Evolutionary conservation across 2,113 vertebrate genomes (phyloP), one percentile per base, ranked within the genome.

Genomic region (Tyrannus savana): DNA sequence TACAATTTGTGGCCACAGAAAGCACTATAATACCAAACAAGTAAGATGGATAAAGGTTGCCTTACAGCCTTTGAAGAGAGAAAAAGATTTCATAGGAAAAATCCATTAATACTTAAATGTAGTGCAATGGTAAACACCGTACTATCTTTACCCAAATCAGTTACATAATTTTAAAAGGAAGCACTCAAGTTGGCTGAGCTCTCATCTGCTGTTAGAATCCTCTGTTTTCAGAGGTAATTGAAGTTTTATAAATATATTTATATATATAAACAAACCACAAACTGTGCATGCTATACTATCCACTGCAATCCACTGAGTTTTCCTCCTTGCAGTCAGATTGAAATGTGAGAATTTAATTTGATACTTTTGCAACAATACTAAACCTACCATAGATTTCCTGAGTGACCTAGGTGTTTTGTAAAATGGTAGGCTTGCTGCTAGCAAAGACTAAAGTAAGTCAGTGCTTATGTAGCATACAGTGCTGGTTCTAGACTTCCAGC

Each of bases 41-140:
- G 81, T 71, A 81, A 50, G 49, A 81, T 84, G 92, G 73, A 35
- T 84, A 93, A 95, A 94, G 84, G 84, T 91, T 92, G 37, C 55
- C 80, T 95, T 93, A 95, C 55, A 93, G 30, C 17, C 21, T 69
- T 49, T 62, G 93, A 94, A 86, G 69, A 92, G 78, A 95, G 95
- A 97, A 55, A 94, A 73, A 96, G 66, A 96, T 97, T 95, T 96
- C 79, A 52, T 35, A 90, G 73, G 59, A 71, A 96, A 95, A 94
- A 93, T 93, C 90, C 82, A 93, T 94, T 96, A 96, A 91, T 89
- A 84, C 93, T 94, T 96, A 96, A 96, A 93, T 93, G 82, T 37
- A 90, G 55, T 64, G 84, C 60, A 85, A 71, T 89, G 68, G 86
- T 81, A 91, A 97, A 95, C 96, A 96, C 81, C 90, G 92, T 92